Conservation (phyloP, 1,140 invertebrate species). For the Eriosoma lanigerum region DNA sequence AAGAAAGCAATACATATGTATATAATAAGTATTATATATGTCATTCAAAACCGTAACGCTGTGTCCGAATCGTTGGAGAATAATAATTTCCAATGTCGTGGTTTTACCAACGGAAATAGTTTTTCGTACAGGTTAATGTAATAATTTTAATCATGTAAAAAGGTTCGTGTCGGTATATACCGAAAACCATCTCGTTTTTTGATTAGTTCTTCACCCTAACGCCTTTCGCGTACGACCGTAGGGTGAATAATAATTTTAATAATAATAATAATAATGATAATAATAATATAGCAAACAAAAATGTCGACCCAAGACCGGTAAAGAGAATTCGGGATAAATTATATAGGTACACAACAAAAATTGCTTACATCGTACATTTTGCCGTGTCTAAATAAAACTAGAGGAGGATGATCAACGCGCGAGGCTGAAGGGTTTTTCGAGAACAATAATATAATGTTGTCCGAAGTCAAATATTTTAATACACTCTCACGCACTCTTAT, state of each 20-base stretch:
- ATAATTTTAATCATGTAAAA: slow-evolving; percentile 37
- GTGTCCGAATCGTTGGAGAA: slow-evolving; percentile 1
- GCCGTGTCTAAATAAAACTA: neutral
- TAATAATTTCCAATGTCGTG: neutral
- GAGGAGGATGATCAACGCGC: neutral
- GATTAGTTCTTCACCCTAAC: neutral
- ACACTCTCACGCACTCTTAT: neutral
- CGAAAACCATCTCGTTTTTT: slow-evolving; percentile 12
- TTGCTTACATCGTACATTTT: neutral
- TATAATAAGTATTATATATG: neutral
- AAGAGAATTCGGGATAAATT: neutral
- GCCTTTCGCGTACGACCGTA: neutral
- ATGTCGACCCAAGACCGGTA: neutral
- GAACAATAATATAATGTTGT: neutral
- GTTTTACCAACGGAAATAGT: slow-evolving; percentile 7
- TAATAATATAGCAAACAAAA: neutral
- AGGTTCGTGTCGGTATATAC: slow-evolving; percentile 25
- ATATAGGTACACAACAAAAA: slow-evolving; percentile 15
- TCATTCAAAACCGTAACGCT: slow-evolving; percentile 7
- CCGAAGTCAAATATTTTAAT: slow-evolving; percentile 27
- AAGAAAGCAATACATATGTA: too few species aligned
- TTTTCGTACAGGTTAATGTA: neutral
- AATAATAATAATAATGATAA: slow-evolving; percentile 9
- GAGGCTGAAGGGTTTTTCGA: neutral
- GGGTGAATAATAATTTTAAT: slow-evolving; percentile 26